phyloP scores from a whole-genome alignment of 2,113 vertebrate species.

The Pachycephala philippinensis region DNA sequence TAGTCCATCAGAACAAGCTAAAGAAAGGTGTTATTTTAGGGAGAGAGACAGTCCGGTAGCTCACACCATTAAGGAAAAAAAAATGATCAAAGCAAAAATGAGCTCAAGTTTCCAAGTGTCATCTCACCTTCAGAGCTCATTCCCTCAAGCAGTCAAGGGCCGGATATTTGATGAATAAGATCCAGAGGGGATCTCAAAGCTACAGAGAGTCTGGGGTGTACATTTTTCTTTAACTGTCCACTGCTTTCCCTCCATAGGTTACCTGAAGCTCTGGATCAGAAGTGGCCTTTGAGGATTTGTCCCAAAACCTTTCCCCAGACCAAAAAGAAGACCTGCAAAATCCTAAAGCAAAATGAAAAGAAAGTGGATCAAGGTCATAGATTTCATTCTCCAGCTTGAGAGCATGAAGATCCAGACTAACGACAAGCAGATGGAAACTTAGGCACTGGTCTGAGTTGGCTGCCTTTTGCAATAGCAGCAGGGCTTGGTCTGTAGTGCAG shows the following conservation, averaged over 20 bases:
- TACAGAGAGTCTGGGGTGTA: background rate
- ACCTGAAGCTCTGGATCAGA: background rate
- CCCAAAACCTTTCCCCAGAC: background rate
- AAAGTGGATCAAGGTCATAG: background rate
- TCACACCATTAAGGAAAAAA: background rate
- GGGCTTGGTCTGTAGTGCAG: background rate
- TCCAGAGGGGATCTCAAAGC: background rate
- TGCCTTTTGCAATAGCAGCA: background rate
- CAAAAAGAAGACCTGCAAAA: background rate
- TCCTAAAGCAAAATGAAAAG: background rate
- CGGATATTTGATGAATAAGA: background rate
- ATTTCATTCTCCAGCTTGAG: background rate
- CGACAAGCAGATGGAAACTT: slow-evolving; percentile 35
- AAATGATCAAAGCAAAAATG: background rate
- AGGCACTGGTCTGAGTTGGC: slow-evolving; percentile 5
- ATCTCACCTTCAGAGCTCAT: background rate
- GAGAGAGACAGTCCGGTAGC: background rate
- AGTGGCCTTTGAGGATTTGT: background rate
- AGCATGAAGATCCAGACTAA: background rate
- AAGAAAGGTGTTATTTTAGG: background rate
- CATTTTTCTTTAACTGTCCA: background rate
- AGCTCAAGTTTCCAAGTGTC: background rate
- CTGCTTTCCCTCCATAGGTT: background rate
- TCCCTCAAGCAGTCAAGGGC: background rate
- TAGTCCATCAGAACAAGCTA: background rate